These are phyloP conservation scores for Chrysoperla carnea DNA, from an alignment of 1,140 invertebrate genomes.

Conservation along the genomic window DNA sequence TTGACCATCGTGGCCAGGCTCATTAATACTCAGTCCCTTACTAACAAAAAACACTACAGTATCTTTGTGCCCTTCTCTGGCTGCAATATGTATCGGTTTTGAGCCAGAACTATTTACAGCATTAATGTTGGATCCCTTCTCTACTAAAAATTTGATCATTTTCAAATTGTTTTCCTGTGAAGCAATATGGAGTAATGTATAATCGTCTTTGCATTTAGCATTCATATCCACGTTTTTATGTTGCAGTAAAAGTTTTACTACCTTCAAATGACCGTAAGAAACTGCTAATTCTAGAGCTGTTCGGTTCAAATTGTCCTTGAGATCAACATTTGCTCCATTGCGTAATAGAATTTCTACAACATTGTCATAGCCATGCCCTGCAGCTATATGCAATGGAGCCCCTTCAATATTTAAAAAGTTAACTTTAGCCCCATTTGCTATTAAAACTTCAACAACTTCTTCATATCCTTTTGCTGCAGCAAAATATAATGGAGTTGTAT, in stretches of 20 bases:
- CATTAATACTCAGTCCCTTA: conserved; percentile 2
- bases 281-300: too few relatives aligned
- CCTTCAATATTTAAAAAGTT: conserved; percentile 5
- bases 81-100: conserved; percentile 4
- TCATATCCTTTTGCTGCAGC: conserved; percentile 1
- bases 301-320: too few relatives aligned
- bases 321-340: conserved; percentile 5
- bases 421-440: conserved; percentile 7
- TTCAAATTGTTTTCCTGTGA: conserved; percentile 18
- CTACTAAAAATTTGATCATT: conserved; percentile 23
- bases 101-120: background rate
- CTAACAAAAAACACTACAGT: background rate
- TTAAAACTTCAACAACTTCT: conserved; percentile 6
- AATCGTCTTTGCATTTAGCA: conserved; percentile 2
- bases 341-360: conserved; percentile 5
- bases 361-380: conserved; percentile 3
- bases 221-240: conserved; percentile 1
- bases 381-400: conserved; percentile 4
- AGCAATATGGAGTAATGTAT: conserved; percentile 24
- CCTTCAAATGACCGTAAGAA: too few relatives aligned
- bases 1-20: background rate
- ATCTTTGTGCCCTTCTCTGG: background rate
- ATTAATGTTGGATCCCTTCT: conserved; percentile 23
- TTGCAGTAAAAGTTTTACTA: too few relatives aligned
- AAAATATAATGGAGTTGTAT: conserved; percentile 4